Evolutionary conservation across 2,888 invertebrate species (phyloP).

Genomic region (Drosophila testacea): DNA sequence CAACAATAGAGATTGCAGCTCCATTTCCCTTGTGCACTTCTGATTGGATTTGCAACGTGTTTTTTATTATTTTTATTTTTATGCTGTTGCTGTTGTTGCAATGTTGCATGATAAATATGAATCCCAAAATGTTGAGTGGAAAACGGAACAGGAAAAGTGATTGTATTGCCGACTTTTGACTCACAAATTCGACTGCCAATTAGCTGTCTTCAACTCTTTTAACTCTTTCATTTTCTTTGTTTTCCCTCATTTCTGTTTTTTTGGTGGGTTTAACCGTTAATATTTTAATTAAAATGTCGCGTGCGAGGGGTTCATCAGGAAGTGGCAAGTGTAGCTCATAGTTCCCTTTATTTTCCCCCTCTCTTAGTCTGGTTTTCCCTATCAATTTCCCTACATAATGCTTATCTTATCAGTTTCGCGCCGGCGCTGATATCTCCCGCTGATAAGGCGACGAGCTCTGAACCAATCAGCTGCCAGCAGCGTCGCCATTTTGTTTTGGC

Average conservation of each 20-base stretch:
- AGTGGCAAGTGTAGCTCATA: background rate
- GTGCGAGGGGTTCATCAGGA: slow-evolving; percentile 48
- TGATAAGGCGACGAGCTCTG: slow-evolving; percentile 53
- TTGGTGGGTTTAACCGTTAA: slow-evolving; percentile 28
- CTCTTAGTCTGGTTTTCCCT: background rate
- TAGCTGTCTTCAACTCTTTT: slow-evolving; percentile 40
- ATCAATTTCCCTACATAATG: slow-evolving; percentile 12
- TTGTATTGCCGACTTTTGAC: slow-evolving; percentile 33
- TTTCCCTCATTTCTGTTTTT: background rate
- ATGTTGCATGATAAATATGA: slow-evolving; percentile 55
- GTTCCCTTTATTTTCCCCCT: background rate
- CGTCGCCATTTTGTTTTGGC: slow-evolving; percentile 70
- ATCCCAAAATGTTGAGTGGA: slow-evolving; percentile 7
- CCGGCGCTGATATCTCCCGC: slow-evolving; percentile 63
- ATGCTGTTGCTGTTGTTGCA: slow-evolving; percentile 36
- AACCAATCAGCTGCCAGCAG: slow-evolving; percentile 61
- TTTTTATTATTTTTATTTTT: slow-evolving; percentile 19
- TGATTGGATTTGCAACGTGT: slow-evolving; percentile 70
- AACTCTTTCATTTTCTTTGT: slow-evolving; percentile 19
- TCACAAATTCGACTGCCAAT: slow-evolving; percentile 45
- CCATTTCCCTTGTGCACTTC: slow-evolving; percentile 50
- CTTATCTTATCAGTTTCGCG: slow-evolving; percentile 69
- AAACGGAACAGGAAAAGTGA: slow-evolving; percentile 13
- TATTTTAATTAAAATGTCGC: slow-evolving; percentile 76
- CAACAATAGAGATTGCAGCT: slow-evolving; percentile 52